Conservation (phyloP, 2,113 vertebrate species). For the Alces alces region DNA sequence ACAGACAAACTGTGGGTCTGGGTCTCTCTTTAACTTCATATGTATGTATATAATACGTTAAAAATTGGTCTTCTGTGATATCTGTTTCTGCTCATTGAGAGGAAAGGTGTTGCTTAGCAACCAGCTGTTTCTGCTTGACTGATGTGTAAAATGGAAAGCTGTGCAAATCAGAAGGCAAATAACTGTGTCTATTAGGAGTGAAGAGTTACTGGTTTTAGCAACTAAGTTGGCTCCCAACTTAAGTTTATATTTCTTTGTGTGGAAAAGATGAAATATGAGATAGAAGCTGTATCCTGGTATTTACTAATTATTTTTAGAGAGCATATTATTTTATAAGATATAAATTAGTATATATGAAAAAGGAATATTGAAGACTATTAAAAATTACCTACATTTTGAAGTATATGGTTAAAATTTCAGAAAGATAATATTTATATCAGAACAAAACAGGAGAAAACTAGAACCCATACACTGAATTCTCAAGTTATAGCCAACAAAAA, state of each 20-base stretch:
- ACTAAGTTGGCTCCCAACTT: conserved; percentile 11
- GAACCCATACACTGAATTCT: background rate
- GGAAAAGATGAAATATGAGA: background rate
- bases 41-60: background rate
- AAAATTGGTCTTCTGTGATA: conserved; percentile 9
- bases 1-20: background rate
- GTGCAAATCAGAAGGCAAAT: conserved; percentile 71
- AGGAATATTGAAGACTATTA: background rate
- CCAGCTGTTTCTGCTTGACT: conserved; percentile 51
- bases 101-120: conserved; percentile 74
- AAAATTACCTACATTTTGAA: conserved; percentile 28
- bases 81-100: conserved; percentile 41
- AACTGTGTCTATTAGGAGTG: background rate
- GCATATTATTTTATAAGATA: conserved; percentile 31
- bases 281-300: background rate
- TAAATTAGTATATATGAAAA: conserved; percentile 32
- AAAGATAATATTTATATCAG: conserved; percentile 32
- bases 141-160: conserved; percentile 62
- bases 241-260: conserved; percentile 19
- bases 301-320: conserved; percentile 36
- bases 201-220: conserved; percentile 29
- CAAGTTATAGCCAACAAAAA: background rate
- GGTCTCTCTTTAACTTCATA: background rate
- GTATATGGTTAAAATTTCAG: background rate
- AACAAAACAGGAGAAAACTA: conserved; percentile 20